Evolutionary conservation across 1,140 invertebrate species (phyloP), one percentile per base, ranked within the genome.

Genomic region (Monomorium pharaonis): DNA sequence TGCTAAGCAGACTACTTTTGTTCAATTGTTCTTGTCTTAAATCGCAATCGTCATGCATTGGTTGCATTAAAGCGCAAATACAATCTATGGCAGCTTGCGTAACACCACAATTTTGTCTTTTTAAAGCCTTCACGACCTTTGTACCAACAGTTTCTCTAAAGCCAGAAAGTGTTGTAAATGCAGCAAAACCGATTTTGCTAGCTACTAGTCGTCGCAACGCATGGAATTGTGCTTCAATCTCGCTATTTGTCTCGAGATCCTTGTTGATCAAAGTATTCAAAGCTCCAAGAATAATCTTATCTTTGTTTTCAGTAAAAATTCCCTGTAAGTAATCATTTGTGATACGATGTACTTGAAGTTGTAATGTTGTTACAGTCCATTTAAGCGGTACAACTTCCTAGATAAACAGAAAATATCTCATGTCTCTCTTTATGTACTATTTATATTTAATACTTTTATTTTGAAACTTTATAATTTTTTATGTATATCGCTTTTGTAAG

Each of bases 231-330:
- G 97, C 97, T 94, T 99, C 98, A 24, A 99, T 94, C 90, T 99
- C 97, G 49, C 95, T 96, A 94, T 96, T 96, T 18, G 95, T 96
- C 74, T 97, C 96, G 90, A 97, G 95, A 93, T 97, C 96, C 94
- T 97, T 96, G 91, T 96, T 97, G 7, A 98, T 96, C 77, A 99
- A 96, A 9, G 97, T 96, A 92, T 97, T 97, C 88, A 98, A 93
- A 51, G 98, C 98, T 84, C 95, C 97, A 88, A 97, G 97, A 89
- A 99, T 99, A 63, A 99, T 95, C 94, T 99, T 99, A 94, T 99
- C 99, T 95, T 99, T 99, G 95, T 99, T 99, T 95, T 99, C 99
- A 14, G 98, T 97, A 96, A 99, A 99, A 76, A 99, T 96, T 86
- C 98, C 97, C 97, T 98, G 94, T 69, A 96, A 94, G 94, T 95